phyloP scores from a whole-genome alignment of 2,797 vertebrate species.

The Sebastiscus tertius region DNA sequence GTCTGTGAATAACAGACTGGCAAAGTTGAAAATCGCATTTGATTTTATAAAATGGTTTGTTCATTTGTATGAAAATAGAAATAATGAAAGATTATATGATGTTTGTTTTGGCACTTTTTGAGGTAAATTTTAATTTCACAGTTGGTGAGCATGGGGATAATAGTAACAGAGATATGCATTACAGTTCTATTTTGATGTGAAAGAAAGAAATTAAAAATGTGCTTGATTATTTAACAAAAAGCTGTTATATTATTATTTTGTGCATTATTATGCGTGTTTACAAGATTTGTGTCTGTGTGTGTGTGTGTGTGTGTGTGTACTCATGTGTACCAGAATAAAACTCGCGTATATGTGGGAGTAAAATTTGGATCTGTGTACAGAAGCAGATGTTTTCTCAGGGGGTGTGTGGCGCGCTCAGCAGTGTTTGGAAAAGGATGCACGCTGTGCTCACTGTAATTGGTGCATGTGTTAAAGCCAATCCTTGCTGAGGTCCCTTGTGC shows the following conservation, averaged over 20 bases:
- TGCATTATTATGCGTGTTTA: background rate
- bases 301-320: background rate
- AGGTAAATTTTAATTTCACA: conserved; percentile 46
- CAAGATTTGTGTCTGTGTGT: background rate
- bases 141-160: conserved; percentile 21
- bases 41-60: background rate
- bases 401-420: conserved; percentile 60
- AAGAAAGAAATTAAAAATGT: conserved; percentile 12
- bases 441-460: conserved; percentile 76
- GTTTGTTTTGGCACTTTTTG: conserved; percentile 20
- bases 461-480: conserved; percentile 72
- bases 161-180: conserved; percentile 1
- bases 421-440: conserved; percentile 69
- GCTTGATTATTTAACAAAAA: conserved; percentile 14
- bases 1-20: background rate
- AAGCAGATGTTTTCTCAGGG: conserved; percentile 81
- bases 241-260: background rate
- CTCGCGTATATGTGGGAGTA: conserved; percentile 19
- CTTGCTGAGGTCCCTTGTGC: conserved; percentile 57
- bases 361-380: conserved; percentile 52
- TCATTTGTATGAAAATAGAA: conserved; percentile 19
- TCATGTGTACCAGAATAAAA: conserved; percentile 21
- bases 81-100: conserved; percentile 21
- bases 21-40: background rate
- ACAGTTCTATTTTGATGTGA: conserved; percentile 22